These are phyloP conservation scores for Criorhina ranunculi DNA, from an alignment of 2,888 invertebrate genomes.

Conservation along the genomic window DNA sequence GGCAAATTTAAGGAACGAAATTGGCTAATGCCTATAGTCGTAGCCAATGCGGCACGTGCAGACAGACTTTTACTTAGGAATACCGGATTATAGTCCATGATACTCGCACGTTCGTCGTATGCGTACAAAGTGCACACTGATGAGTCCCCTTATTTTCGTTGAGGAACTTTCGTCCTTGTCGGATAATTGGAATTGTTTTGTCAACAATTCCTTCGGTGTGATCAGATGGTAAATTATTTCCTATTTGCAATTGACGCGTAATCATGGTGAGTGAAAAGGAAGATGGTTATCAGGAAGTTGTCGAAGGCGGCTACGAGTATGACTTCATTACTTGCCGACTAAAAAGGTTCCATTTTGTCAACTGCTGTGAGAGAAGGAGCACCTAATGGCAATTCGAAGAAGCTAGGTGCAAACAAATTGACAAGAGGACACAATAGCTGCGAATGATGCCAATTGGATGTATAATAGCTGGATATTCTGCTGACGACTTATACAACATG, in stretches of 20 bases:
- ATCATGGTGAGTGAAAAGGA: not conserved
- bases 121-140: constrained; percentile 42
- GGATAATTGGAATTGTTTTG: constrained; percentile 70
- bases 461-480: too few species aligned
- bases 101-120: constrained; percentile 30
- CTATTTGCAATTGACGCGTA: constrained; percentile 48
- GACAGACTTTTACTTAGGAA: constrained; percentile 67
- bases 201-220: constrained; percentile 63
- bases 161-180: constrained; percentile 47
- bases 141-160: constrained; percentile 34
- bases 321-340: constrained; percentile 19
- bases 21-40: constrained; percentile 57
- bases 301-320: constrained; percentile 8
- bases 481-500: too few species aligned
- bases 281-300: constrained; percentile 37
- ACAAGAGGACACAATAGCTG: too few species aligned
- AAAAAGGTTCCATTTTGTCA: too few species aligned
- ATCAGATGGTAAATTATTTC: constrained; percentile 69
- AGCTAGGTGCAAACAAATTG: too few species aligned
- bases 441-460: too few species aligned
- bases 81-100: constrained; percentile 38
- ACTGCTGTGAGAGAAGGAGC: too few species aligned
- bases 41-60: constrained; percentile 72
- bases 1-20: constrained; percentile 51
- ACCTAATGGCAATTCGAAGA: too few species aligned